Base-by-base conservation (phyloP, 2,888 invertebrate species). In the Melieria omissa region DNA sequence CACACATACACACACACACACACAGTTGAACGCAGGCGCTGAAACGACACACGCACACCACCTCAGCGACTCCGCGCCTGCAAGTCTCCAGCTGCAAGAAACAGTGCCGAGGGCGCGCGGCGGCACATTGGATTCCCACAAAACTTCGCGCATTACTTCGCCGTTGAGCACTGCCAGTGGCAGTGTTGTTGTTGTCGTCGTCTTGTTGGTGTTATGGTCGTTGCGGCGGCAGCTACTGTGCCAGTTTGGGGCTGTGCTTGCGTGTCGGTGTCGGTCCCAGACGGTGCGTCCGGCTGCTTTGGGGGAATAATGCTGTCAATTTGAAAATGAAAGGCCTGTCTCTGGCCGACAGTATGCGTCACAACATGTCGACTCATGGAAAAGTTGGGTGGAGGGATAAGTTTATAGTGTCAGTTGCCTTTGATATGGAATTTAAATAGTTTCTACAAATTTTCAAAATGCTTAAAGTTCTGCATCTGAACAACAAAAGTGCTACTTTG, bases 161-260 rank as follows among this genome's bases (percentile, higher is more conserved):
- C 49, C 41, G 58, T 29, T 62, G 45, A 12, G 46, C 29, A 46
- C 58, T 58, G 29, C 29, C 54, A 52, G 29, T 29, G 49, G 29
- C 42, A 4, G 9, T 62, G 41, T 57, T 57, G 9, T 5, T 8
- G 41, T n/a, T 58, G 29, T 58, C 42, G 14, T n/a, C 0, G 58
- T 9, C 7, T 52, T 63, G 46, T 69, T 62, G n/a, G 65, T 65
- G 54, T 65, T 70, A 49, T 66, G 62, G 14, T 64, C 52, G 16
- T 71, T 70, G 71, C 67, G 66, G 55, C 63, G 65, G 49, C 68
- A 72, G 29, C 61, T 62, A 14, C 68, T 69, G 63, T 63, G 60
- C 52, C 71, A 68, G 49, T 55, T 57, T 57, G 52, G 52, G 12
- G 16, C 66, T 68, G 47, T 64, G 63, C 45, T 65, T 68, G 47